Evolutionary conservation across 2,888 invertebrate genomes (phyloP).

Genomic region (Cremastobaeus sp.): DNA sequence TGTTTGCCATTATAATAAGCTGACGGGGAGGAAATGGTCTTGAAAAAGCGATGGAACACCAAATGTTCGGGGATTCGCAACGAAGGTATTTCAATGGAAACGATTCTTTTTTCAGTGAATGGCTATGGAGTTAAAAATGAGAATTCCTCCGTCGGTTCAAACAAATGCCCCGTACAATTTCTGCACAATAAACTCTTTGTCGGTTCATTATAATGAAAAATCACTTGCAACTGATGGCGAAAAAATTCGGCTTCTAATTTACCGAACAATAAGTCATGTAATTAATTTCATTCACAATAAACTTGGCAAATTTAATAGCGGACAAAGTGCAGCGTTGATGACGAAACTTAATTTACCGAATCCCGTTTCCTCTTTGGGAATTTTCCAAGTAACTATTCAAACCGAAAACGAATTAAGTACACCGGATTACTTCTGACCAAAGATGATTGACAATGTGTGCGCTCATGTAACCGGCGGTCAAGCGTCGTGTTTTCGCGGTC

Average conservation of each 20-base stretch:
- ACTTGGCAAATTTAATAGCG: constrained; percentile 3
- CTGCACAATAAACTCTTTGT: constrained; percentile 12
- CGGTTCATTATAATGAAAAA: constrained; percentile 6
- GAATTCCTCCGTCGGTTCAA: background rate
- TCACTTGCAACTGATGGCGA: background rate
- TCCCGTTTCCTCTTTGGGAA: constrained; percentile 9
- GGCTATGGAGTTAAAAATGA: no score
- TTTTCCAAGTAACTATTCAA: constrained; percentile 20
- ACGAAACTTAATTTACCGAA: constrained; percentile 15
- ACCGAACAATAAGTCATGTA: constrained; percentile 11
- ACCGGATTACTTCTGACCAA: constrained; percentile 30
- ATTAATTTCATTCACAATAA: constrained; percentile 21
- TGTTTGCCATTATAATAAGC: no score
- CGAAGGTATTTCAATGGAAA: no score
- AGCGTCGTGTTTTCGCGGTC: constrained; percentile 6
- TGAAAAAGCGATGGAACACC: no score
- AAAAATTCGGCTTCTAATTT: background rate
- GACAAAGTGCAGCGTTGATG: constrained; percentile 1
- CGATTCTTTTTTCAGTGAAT: no score
- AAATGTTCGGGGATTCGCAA: no score
- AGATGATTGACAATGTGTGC: constrained; percentile 23
- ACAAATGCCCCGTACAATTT: background rate
- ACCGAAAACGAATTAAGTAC: constrained; percentile 21
- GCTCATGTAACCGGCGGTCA: constrained; percentile 25
- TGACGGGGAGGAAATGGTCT: no score